Conservation (phyloP, 2,797 vertebrate species). For the Chloroceryle inda region DNA sequence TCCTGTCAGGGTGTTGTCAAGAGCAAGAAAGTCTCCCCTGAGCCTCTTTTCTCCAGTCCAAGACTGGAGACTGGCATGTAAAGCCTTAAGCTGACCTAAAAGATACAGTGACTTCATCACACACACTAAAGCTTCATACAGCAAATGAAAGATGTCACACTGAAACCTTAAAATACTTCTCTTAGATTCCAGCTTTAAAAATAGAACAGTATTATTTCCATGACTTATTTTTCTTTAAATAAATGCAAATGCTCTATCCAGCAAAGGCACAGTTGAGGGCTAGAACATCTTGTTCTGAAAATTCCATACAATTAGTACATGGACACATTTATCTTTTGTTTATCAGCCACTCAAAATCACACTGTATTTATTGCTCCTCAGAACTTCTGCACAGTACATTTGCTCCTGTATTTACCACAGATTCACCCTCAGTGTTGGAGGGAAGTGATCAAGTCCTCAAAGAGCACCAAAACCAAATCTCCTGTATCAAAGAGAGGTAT, state of each 20-base stretch:
- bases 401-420: background rate
- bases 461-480: background rate
- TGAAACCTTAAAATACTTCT: background rate
- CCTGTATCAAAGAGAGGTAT: background rate
- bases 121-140: accelerated
- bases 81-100: background rate
- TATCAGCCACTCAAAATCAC: background rate
- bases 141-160: background rate
- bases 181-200: slow-evolving; percentile 18
- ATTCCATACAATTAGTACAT: background rate
- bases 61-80: background rate
- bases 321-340: background rate
- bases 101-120: background rate
- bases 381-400: background rate
- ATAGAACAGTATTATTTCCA: background rate
- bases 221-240: slow-evolving; percentile 39
- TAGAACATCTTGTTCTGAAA: background rate
- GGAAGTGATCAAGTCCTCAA: background rate
- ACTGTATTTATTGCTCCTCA: background rate
- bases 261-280: background rate
- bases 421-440: background rate
- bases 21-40: background rate
- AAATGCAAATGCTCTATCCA: slow-evolving; percentile 26
- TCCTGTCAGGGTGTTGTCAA: background rate
- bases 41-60: background rate